phyloP scores from a whole-genome alignment of 2,888 invertebrate genomes.

The Notodonta ziczac region DNA sequence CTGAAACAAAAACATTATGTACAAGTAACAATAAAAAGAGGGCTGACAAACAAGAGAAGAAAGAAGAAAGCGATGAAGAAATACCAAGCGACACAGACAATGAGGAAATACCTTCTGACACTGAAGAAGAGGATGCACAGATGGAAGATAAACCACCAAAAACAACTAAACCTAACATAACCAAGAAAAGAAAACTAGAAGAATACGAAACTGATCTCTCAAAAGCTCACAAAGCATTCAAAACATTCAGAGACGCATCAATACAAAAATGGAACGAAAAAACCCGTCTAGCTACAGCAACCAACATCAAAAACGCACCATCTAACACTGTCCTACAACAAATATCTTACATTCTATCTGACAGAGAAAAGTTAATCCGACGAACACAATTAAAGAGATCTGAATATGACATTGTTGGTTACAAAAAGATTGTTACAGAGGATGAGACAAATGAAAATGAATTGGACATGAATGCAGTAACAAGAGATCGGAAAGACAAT shows the following conservation, averaged over 20 bases:
- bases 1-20: conserved; percentile 87
- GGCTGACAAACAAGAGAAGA: conserved; percentile 39
- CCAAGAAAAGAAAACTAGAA: conserved; percentile 80
- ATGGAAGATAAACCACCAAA: conserved; percentile 34
- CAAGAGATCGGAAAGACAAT: conserved; percentile 64
- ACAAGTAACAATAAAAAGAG: conserved; percentile 49
- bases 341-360: conserved; percentile 93
- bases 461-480: conserved; percentile 45
- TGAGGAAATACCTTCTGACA: conserved; percentile 88
- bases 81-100: conserved; percentile 83
- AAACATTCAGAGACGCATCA: conserved; percentile 89
- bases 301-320: conserved; percentile 85
- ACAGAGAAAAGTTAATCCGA: conserved; percentile 90
- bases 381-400: conserved; percentile 92
- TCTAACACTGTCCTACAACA: conserved; percentile 89
- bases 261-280: conserved; percentile 98
- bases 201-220: conserved; percentile 85
- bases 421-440: conserved; percentile 52
- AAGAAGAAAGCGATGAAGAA: conserved; percentile 73
- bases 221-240: conserved; percentile 85
- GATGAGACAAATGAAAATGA: conserved; percentile 43
- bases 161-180: conserved; percentile 32
- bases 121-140: conserved; percentile 69
- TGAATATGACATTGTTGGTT: conserved; percentile 88
- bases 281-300: conserved; percentile 89